Base-by-base conservation (phyloP, 2,888 invertebrate species). In the Callyntrura guangdongensis region DNA sequence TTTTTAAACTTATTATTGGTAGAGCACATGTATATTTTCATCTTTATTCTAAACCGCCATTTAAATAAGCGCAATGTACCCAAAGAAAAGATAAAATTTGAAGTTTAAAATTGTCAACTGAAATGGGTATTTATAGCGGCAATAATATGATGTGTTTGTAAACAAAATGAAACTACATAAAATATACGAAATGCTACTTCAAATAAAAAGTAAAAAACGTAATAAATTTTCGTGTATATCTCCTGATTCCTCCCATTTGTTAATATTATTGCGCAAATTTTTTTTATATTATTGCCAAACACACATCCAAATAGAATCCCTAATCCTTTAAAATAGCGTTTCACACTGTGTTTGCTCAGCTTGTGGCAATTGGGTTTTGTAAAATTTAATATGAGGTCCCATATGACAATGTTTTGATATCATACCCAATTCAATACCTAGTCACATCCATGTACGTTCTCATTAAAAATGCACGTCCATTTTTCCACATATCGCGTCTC, bases 311-410 rank as follows among this genome's bases (percentile, higher is more conserved):
- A 64, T 2, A 64, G 25, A 25, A 9, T 0, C 14, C 12, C 22
- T 83, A 64, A 83, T 83, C 83, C 83, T 83, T 64, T 61, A 61
- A 64, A 61, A 82, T 82, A 45, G 82, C 61, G 20, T 82, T 82
- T 82, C 82, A 82, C 82, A 82, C 82, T 61, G 61, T 82, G 82
- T 82, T 82, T 82, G 82, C 82, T 61, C 82, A 82, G 82, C 82
- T 82, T 82, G 82, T 36, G 61, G 61, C 61, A 45, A 61, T 82
- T 36, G 20, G 45, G 27, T 25, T 4, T 25, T 45, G 22, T 17
- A n/a, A 72, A 45, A 45, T 36, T 1, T 22, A 36, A 36, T 64
- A 64, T 14, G n/a, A 53, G 53, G 1, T 53, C n/a, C 59, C n/a
- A 59, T 59, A 59, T 22, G 61, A 61, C 22, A 20, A n/a, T 22